phyloP scores from a whole-genome alignment of 2,113 vertebrate species.

The Meles meles region DNA sequence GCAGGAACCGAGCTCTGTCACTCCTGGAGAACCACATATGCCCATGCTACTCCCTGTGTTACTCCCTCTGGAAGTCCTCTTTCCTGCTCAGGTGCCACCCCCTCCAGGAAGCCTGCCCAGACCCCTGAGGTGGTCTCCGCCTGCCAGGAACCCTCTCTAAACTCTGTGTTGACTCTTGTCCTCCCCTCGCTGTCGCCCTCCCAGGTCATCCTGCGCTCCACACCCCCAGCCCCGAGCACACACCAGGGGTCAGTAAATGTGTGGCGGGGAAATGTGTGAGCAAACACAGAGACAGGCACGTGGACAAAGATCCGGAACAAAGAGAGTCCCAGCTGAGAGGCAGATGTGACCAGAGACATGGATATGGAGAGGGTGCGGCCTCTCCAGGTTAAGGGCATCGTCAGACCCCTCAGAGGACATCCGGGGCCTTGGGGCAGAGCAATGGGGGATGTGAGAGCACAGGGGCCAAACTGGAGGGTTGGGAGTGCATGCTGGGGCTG shows the following conservation, averaged over 20 bases:
- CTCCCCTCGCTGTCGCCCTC: neutral
- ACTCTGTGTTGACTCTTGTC: neutral
- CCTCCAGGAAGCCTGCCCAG: neutral
- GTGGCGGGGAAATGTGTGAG: neutral
- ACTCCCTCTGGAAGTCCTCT: neutral
- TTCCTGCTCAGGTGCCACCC: neutral
- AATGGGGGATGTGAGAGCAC: fast-evolving
- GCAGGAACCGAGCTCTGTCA: too few species aligned
- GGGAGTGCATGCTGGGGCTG: fast-evolving
- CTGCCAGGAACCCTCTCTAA: neutral
- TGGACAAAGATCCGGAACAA: neutral
- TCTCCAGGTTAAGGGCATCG: neutral
- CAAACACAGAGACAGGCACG: neutral
- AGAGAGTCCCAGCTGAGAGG: neutral
- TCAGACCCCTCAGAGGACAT: neutral
- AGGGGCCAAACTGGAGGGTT: neutral
- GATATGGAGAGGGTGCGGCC: fast-evolving
- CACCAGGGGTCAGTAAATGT: neutral
- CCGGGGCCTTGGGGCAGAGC: neutral
- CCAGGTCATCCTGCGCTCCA: neutral
- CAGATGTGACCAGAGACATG: neutral
- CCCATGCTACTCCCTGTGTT: neutral
- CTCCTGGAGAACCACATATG: neutral
- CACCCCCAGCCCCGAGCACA: neutral
- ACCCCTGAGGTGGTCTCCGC: neutral